Percentiles rank a stretch among this genome's conserved stretches.
phyloP scores from a whole-genome alignment of 2,113 vertebrate genomes.

The Hydropotes inermis region DNA sequence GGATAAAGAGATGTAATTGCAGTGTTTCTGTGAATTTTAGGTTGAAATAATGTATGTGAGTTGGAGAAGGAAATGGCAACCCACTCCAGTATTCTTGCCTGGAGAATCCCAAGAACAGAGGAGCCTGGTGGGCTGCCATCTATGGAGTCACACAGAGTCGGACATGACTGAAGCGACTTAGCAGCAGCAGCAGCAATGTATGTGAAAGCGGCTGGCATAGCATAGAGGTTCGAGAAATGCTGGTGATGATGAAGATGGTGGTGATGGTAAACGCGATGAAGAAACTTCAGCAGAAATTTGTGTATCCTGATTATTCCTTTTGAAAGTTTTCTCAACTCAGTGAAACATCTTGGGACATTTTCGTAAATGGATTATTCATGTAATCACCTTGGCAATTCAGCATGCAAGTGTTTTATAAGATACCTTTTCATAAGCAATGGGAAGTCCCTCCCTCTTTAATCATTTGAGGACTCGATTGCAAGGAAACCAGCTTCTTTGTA shows the following conservation, averaged over 20 bases:
- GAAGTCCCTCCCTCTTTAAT: neutral
- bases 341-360: neutral
- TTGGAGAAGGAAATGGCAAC: no score
- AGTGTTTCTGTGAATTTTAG: neutral
- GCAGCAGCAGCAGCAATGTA: no score
- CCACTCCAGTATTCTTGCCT: no score
- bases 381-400: neutral
- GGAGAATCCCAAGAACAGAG: no score
- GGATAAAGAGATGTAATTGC: neutral
- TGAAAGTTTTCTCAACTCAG: neutral
- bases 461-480: neutral
- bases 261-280: neutral
- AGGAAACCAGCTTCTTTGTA: slow-evolving; percentile 36
- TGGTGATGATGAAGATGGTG: neutral
- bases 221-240: neutral
- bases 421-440: neutral
- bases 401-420: neutral
- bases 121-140: no score
- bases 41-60: neutral
- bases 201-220: neutral
- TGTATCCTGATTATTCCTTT: neutral
- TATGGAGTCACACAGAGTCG: no score
- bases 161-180: no score
- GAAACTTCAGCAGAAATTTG: neutral
- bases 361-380: neutral